These are phyloP conservation scores for Stomatorhinus ivindoensis DNA, from an alignment of 2,113 vertebrate species.

Conservation along the genomic window DNA sequence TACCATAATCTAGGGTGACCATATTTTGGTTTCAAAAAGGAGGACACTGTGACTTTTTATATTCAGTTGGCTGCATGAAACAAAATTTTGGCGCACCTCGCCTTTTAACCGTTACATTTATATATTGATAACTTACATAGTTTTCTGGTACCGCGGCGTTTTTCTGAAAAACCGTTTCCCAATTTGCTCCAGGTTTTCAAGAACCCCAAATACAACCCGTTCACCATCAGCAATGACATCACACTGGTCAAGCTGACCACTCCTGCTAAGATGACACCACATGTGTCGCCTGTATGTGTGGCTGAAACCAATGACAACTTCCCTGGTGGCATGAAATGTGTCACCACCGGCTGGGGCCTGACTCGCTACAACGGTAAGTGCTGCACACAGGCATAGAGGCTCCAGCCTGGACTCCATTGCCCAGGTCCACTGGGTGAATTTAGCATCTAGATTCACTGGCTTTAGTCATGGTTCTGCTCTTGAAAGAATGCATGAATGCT, in stretches of 20 bases:
- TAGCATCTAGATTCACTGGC: not conserved
- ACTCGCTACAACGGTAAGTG: constrained; percentile 58
- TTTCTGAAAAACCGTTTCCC: not conserved
- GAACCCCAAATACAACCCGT: constrained; percentile 56
- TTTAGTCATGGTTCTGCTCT: not conserved
- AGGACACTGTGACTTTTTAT: not conserved
- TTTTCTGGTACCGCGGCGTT: not conserved
- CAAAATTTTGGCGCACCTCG: not conserved
- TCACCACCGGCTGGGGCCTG: constrained; percentile 73
- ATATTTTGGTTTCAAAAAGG: not conserved
- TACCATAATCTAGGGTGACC: not conserved
- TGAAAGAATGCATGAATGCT: not conserved
- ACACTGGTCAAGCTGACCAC: constrained; percentile 64
- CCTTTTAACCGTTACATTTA: not conserved
- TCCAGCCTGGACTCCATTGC: not conserved
- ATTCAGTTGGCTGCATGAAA: not conserved
- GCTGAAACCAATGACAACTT: constrained; percentile 51
- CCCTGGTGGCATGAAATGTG: constrained; percentile 54
- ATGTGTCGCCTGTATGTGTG: constrained; percentile 66
- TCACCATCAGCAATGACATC: constrained; percentile 66
- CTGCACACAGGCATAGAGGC: not conserved
- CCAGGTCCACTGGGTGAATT: not conserved
- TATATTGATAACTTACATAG: not conserved
- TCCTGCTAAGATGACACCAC: constrained; percentile 44
- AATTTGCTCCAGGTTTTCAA: constrained; percentile 58